Evolutionary conservation across 2,888 invertebrate species (phyloP).

Genomic region (Diabrotica balteata): DNA sequence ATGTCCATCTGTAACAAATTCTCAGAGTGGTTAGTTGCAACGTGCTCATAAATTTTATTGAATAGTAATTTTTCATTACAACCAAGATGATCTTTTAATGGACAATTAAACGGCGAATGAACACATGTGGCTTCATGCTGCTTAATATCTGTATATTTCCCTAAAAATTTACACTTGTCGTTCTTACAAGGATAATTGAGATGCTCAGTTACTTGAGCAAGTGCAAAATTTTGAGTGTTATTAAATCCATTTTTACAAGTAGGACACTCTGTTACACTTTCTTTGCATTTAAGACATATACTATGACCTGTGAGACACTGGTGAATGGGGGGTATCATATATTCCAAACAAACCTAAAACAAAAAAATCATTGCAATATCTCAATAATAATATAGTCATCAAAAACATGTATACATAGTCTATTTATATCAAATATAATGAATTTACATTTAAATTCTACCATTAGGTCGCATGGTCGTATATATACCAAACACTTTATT

Average conservation of each 20-base stretch:
- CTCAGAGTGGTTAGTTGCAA: conserved; percentile 60
- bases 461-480: too few species aligned
- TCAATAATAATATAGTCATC: too few species aligned
- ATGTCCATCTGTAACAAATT: conserved; percentile 31
- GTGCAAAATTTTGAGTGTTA: conserved; percentile 50
- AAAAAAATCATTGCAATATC: neutral
- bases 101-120: conserved; percentile 41
- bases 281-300: conserved; percentile 51
- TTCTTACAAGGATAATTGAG: conserved; percentile 52
- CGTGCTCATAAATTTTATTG: conserved; percentile 60
- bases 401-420: too few species aligned
- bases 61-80: conserved; percentile 33
- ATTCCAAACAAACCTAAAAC: conserved; percentile 49
- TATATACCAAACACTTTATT: too few species aligned
- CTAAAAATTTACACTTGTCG: conserved; percentile 44
- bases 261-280: conserved; percentile 46
- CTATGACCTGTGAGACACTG: conserved; percentile 54
- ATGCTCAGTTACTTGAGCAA: conserved; percentile 48
- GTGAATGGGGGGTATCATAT: conserved; percentile 54
- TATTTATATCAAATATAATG: too few species aligned
- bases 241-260: conserved; percentile 46
- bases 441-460: too few species aligned
- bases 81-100: conserved; percentile 40
- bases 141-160: conserved; percentile 42
- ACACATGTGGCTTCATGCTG: conserved; percentile 43